These are phyloP conservation scores for Trichopria drosophilae DNA, from an alignment of 2,888 invertebrate genomes.

Conservation along the genomic window DNA sequence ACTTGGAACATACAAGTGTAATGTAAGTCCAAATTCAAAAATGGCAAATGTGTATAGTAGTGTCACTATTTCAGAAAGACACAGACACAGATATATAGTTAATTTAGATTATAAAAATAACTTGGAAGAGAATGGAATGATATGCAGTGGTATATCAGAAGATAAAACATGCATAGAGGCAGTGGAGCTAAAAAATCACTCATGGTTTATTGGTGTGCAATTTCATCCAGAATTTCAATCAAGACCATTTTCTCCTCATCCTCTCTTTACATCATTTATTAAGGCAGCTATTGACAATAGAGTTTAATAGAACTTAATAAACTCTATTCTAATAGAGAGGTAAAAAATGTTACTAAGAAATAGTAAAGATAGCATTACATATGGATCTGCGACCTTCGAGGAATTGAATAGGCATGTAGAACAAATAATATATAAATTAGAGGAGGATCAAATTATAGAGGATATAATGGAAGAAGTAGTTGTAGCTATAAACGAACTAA, in stretches of 20 bases:
- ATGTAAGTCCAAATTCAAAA: conserved; percentile 3
- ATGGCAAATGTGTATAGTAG: conserved; percentile 5
- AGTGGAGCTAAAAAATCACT: conserved; percentile 9
- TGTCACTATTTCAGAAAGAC: conserved; percentile 10
- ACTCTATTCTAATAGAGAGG: too few relatives aligned
- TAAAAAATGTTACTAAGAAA: too few relatives aligned
- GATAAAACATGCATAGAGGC: conserved; percentile 8
- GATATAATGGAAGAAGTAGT: too few relatives aligned
- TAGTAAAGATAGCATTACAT: too few relatives aligned
- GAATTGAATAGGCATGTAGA: too few relatives aligned
- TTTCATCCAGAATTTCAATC: conserved; percentile 22
- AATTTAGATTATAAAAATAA: conserved; percentile 12
- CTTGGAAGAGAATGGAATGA: conserved; percentile 14
- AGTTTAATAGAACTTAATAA: too few relatives aligned
- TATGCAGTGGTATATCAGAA: conserved; percentile 14
- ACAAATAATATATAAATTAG: too few relatives aligned
- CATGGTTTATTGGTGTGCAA: conserved; percentile 16
- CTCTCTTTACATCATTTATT: too few relatives aligned
- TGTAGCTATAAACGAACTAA: too few relatives aligned
- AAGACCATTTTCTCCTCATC: conserved; percentile 17
- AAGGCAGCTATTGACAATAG: too few relatives aligned
- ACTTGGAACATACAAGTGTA: conserved; percentile 11
- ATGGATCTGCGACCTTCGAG: too few relatives aligned
- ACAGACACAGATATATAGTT: conserved; percentile 16
- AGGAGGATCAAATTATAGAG: too few relatives aligned